These are phyloP conservation scores for Allygus modestus DNA, from an alignment of 2,888 invertebrate genomes.

Conservation along the genomic window DNA sequence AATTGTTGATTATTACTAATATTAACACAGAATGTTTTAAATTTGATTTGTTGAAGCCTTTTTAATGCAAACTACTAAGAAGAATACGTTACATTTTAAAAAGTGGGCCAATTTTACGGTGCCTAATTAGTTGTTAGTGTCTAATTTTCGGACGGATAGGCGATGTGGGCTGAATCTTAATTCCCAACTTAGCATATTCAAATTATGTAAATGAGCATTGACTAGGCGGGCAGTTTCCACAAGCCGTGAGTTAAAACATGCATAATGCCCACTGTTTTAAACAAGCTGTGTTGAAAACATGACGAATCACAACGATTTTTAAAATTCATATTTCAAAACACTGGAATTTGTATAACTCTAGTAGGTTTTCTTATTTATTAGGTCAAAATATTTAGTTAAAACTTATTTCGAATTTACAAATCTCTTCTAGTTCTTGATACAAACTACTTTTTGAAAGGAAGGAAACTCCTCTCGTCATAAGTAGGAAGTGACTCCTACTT, in stretches of 20 bases:
- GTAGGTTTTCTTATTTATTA: too few relatives aligned
- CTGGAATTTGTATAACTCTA: too few relatives aligned
- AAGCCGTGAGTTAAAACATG: not conserved
- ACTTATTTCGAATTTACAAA: too few relatives aligned
- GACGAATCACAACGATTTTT: not conserved
- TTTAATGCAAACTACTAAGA: too few relatives aligned
- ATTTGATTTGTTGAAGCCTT: too few relatives aligned
- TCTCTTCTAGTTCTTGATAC: too few relatives aligned
- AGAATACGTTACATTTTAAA: not conserved
- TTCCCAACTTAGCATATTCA: constrained; percentile 39
- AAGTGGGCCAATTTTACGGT: constrained; percentile 31
- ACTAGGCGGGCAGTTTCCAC: constrained; percentile 27
- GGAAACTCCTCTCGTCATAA: too few relatives aligned
- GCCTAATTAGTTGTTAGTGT: constrained; percentile 23
- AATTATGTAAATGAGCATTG: constrained; percentile 32
- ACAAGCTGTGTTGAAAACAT: constrained; percentile 1
- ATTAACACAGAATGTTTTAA: too few relatives aligned
- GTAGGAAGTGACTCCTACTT: too few relatives aligned
- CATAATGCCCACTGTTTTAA: not conserved
- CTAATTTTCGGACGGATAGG: constrained; percentile 37
- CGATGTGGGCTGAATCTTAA: constrained; percentile 35
- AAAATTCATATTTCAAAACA: not conserved
- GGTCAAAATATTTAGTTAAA: too few relatives aligned
- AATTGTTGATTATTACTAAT: too few relatives aligned
- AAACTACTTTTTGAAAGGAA: too few relatives aligned